A percentile compares a stretch with the other conserved stretches of the same genome.
phyloP scores from a whole-genome alignment of 2,113 vertebrate genomes.

The Falco punctatus region DNA sequence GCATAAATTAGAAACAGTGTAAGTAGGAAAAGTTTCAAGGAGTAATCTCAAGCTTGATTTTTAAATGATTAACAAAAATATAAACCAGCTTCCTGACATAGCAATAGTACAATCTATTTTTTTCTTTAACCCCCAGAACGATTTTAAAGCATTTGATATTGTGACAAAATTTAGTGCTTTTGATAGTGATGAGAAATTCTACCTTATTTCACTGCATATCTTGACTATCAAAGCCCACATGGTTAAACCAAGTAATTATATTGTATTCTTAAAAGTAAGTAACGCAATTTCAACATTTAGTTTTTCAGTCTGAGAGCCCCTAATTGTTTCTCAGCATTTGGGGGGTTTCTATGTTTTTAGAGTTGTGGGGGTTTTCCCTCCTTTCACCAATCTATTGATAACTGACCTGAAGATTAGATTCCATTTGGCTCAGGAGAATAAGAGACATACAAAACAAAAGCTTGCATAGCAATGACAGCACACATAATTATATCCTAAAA shows the following conservation, averaged over 20 bases:
- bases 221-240: neutral
- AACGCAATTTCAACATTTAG: neutral
- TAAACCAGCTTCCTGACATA: neutral
- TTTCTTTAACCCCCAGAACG: neutral
- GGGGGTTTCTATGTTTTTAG: neutral
- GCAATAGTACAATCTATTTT: neutral
- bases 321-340: neutral
- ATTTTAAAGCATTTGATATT: neutral
- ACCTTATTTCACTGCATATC: neutral
- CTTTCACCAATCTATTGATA: neutral
- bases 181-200: neutral
- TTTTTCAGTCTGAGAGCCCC: neutral
- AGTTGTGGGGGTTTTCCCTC: accelerated
- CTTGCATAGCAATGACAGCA: neutral
- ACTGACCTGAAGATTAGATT: neutral
- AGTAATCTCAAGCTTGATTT: neutral
- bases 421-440: neutral
- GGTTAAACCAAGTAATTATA: neutral
- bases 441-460: neutral
- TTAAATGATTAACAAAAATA: neutral
- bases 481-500: neutral
- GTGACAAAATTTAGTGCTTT: neutral
- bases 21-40: neutral
- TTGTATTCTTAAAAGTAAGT: neutral
- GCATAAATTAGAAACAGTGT: neutral